phyloP scores from a whole-genome alignment of 2,888 invertebrate genomes.

The Omphaloscelis lunosa region DNA sequence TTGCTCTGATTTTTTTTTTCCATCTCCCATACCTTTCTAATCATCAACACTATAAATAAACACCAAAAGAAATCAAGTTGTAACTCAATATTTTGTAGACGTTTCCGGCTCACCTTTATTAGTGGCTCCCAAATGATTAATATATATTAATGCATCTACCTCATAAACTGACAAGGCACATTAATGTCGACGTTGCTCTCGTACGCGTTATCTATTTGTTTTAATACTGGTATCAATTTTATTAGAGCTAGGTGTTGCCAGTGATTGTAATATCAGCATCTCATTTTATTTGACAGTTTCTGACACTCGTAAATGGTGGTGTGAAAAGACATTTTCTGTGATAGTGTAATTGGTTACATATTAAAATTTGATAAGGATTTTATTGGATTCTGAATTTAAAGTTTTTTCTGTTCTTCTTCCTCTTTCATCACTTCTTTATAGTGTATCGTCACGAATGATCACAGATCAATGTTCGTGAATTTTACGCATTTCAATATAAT shows the following conservation, averaged over 20 bases:
- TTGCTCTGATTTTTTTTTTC: neutral
- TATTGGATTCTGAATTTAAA: conserved; percentile 8
- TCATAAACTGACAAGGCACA: conserved; percentile 77
- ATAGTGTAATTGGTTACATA: conserved; percentile 34
- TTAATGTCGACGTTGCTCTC: conserved; percentile 81
- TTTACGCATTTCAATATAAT: neutral
- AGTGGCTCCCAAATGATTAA: conserved; percentile 79
- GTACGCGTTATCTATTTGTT: conserved; percentile 73
- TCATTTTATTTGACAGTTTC: conserved; percentile 54
- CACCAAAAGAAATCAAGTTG: conserved; percentile 57
- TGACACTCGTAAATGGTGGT: conserved; percentile 41
- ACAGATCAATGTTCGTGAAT: neutral
- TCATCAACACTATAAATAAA: conserved; percentile 48
- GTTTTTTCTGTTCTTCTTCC: neutral
- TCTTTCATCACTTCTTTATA: neutral
- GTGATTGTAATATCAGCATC: conserved; percentile 39
- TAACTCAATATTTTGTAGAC: conserved; percentile 60
- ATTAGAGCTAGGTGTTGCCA: conserved; percentile 46
- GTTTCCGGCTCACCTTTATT: conserved; percentile 78
- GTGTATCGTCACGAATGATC: neutral
- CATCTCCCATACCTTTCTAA: conserved; percentile 29
- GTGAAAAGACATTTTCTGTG: conserved; percentile 34
- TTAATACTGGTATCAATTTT: conserved; percentile 63
- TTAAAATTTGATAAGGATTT: conserved; percentile 11
- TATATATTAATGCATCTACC: conserved; percentile 79